Evolutionary conservation across 1,140 invertebrate genomes (phyloP).

Genomic region (Drosophila albomicans): DNA sequence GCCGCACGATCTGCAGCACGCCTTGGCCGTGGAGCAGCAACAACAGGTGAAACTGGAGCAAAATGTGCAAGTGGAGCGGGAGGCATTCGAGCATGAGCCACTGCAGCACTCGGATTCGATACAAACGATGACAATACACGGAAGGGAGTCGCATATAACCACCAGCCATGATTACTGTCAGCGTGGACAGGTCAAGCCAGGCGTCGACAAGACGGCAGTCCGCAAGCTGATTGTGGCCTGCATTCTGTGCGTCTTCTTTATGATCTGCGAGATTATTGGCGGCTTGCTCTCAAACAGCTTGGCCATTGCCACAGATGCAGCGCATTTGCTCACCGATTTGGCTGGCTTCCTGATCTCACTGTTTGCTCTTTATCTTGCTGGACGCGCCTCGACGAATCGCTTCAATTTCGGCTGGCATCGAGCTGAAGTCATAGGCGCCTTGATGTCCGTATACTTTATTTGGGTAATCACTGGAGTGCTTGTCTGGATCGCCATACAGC

Average conservation of each 20-base stretch:
- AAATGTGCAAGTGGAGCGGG: too few relatives aligned
- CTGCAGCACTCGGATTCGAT: slow-evolving; percentile 40
- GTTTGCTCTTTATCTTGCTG: slow-evolving; percentile 89
- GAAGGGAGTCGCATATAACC: slow-evolving; percentile 52
- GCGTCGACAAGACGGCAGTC: slow-evolving; percentile 83
- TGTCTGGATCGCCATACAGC: slow-evolving; percentile 91
- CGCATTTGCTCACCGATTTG: slow-evolving; percentile 92
- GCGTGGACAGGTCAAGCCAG: slow-evolving; percentile 86
- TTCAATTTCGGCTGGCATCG: slow-evolving; percentile 91
- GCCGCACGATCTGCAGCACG: not conserved
- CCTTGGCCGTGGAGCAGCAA: not conserved
- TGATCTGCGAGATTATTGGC: slow-evolving; percentile 89
- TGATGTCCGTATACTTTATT: slow-evolving; percentile 89
- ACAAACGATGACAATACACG: slow-evolving; percentile 58
- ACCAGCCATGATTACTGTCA: slow-evolving; percentile 89
- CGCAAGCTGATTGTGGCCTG: slow-evolving; percentile 86
- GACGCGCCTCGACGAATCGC: slow-evolving; percentile 87
- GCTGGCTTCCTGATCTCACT: slow-evolving; percentile 92
- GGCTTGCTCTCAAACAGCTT: slow-evolving; percentile 91
- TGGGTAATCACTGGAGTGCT: slow-evolving; percentile 95
- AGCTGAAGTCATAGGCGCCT: slow-evolving; percentile 88
- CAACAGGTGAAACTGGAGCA: not conserved
- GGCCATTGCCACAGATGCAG: slow-evolving; percentile 93
- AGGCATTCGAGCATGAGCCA: not conserved
- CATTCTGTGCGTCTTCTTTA: slow-evolving; percentile 87